Percentiles rank a stretch among this genome's conserved stretches.
These are phyloP conservation scores for Enteromius treurensis DNA, from an alignment of 2,797 vertebrate genomes.

Conservation along the genomic window DNA sequence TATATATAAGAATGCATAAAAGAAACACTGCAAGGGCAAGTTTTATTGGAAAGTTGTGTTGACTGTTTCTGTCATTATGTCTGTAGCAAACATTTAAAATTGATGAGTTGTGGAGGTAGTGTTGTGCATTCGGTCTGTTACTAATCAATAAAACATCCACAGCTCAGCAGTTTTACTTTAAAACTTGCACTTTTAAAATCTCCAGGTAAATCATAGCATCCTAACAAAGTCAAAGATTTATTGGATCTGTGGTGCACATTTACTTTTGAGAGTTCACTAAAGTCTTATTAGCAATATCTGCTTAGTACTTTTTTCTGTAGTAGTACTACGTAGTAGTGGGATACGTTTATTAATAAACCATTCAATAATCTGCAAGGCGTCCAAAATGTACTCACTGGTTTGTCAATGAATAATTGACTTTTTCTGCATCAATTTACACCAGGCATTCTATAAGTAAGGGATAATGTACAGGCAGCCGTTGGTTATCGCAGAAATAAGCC, in stretches of 20 bases:
- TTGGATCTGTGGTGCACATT: neutral
- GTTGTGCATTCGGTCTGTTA: neutral
- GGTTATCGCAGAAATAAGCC: no score
- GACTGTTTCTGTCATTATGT: conserved; percentile 23
- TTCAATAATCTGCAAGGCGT: no score
- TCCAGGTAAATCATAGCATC: conserved; percentile 7
- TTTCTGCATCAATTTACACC: neutral
- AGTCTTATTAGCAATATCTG: neutral
- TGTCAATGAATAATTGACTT: neutral
- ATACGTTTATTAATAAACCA: neutral
- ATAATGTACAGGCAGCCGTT: no score
- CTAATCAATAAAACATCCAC: conserved; percentile 28
- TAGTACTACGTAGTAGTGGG: neutral
- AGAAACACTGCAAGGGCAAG: neutral
- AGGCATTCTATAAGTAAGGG: neutral
- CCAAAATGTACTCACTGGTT: neutral
- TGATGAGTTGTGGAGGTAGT: conserved; percentile 15
- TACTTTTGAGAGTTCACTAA: neutral
- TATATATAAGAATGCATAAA: conserved; percentile 14
- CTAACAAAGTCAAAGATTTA: conserved; percentile 14
- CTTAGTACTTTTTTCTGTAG: neutral
- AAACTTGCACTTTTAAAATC: conserved; percentile 21
- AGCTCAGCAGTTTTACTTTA: neutral
- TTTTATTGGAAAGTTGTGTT: neutral
- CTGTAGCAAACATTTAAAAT: conserved; percentile 16